These are phyloP conservation scores for Urocyon cinereoargenteus DNA, from an alignment of 2,797 vertebrate species.

Conservation along the genomic window DNA sequence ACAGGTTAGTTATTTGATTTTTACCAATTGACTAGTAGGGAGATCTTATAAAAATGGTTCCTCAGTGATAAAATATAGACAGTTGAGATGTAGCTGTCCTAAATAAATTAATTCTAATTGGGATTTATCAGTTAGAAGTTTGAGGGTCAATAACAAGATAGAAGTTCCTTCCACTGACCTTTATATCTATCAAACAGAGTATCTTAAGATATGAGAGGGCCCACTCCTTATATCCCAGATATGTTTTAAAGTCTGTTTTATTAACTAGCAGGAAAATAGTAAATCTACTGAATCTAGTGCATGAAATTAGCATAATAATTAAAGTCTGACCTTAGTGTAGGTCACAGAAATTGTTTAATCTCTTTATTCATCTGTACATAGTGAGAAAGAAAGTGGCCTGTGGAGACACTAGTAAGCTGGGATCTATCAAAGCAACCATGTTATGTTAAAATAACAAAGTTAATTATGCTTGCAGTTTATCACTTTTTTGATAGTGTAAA, in stretches of 20 bases:
- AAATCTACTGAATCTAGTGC: constrained; percentile 74
- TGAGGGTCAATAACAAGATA: background rate
- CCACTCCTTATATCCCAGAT: background rate
- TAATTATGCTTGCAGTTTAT: constrained; percentile 77
- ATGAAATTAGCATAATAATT: constrained; percentile 86
- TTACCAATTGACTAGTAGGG: background rate
- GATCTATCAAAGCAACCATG: constrained; percentile 70
- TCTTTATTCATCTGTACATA: constrained; percentile 80
- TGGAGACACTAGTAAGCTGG: constrained; percentile 75
- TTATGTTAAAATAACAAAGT: constrained; percentile 78
- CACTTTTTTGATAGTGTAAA: constrained; percentile 75
- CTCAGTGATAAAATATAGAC: background rate
- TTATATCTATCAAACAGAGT: background rate
- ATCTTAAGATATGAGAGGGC: background rate
- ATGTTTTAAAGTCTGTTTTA: constrained; percentile 67
- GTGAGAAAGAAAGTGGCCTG: constrained; percentile 70
- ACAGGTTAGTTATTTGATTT: background rate
- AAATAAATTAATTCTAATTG: background rate
- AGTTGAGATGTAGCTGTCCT: background rate
- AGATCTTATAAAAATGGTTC: background rate
- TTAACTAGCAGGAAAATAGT: constrained; percentile 75
- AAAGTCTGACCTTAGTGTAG: constrained; percentile 83
- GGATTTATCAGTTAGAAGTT: background rate
- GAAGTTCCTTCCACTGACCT: background rate
- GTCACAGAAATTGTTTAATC: constrained; percentile 84